Evolutionary conservation across 1,140 invertebrate genomes (phyloP).

Genomic region (Ips typographus): DNA sequence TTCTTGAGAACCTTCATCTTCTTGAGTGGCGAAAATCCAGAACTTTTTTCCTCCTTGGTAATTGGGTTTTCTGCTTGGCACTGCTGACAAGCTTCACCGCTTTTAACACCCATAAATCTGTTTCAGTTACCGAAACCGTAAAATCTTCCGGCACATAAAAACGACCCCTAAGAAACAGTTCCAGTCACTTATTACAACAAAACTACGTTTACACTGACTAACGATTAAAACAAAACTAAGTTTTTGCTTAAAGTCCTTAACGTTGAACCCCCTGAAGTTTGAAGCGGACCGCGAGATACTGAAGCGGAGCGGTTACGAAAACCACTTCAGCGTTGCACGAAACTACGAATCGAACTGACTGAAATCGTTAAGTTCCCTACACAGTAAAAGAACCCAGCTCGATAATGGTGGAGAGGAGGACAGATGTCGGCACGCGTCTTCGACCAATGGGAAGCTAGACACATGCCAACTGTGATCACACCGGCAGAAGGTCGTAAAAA

Average conservation of each 20-base stretch:
- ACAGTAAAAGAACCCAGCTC: conserved; percentile 16
- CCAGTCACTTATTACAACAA: no score
- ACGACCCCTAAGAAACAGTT: no score
- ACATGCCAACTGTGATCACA: conserved; percentile 33
- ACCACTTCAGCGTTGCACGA: neutral
- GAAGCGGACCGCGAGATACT: neutral
- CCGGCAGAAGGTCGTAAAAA: conserved; percentile 6
- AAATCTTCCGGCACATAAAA: no score
- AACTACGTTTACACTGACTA: no score
- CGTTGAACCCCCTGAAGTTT: no score
- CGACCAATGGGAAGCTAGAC: conserved; percentile 25
- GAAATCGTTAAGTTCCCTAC: conserved; percentile 15
- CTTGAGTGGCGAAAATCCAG: conserved; percentile 48
- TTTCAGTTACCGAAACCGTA: no score
- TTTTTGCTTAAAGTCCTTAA: no score
- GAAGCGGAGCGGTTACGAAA: neutral
- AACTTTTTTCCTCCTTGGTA: conserved; percentile 17
- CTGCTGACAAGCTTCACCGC: conserved; percentile 26
- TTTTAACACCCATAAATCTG: conserved; percentile 32
- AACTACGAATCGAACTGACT: conserved; percentile 22
- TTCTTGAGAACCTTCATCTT: conserved; percentile 59
- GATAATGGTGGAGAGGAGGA: conserved; percentile 28
- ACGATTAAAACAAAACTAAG: no score
- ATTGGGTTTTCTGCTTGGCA: conserved; percentile 24
- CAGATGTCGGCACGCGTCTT: conserved; percentile 32